These are phyloP conservation scores for Calameuta idolon DNA, from an alignment of 2,888 invertebrate genomes.

Conservation along the genomic window DNA sequence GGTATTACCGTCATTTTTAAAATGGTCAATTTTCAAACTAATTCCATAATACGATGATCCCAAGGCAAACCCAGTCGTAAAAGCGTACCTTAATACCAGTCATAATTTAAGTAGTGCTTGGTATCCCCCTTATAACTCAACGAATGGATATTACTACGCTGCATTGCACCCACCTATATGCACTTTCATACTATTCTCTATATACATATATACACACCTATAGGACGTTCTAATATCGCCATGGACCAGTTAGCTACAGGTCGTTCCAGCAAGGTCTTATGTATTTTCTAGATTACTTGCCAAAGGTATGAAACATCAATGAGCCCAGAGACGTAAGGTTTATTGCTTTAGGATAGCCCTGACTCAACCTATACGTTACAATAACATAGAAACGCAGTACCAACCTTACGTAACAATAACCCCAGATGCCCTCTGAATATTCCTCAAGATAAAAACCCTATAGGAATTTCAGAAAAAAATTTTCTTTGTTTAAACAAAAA, in stretches of 20 bases:
- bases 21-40: constrained; percentile 8
- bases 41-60: constrained; percentile 12
- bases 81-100: constrained; percentile 9
- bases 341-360: neutral
- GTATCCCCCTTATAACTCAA: constrained; percentile 5
- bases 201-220: neutral
- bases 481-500: neutral
- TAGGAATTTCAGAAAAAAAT: neutral
- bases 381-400: neutral
- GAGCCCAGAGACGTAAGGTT: neutral
- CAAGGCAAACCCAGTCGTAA: constrained; percentile 9
- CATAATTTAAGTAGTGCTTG: constrained; percentile 5
- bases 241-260: neutral
- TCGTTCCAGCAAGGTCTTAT: neutral
- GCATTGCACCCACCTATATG: neutral
- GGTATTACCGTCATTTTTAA: neutral
- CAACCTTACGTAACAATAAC: neutral
- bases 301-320: neutral
- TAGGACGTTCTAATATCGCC: neutral
- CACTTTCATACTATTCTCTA: neutral
- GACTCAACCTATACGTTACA: neutral
- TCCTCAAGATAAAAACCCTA: neutral
- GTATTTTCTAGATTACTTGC: neutral
- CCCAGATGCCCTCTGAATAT: neutral
- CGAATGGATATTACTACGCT: constrained; percentile 3